Percentiles rank a stretch among this genome's conserved stretches.
Evolutionary conservation across 2,797 vertebrate genomes (phyloP).

Genomic region (Sebastes trivittatus): DNA sequence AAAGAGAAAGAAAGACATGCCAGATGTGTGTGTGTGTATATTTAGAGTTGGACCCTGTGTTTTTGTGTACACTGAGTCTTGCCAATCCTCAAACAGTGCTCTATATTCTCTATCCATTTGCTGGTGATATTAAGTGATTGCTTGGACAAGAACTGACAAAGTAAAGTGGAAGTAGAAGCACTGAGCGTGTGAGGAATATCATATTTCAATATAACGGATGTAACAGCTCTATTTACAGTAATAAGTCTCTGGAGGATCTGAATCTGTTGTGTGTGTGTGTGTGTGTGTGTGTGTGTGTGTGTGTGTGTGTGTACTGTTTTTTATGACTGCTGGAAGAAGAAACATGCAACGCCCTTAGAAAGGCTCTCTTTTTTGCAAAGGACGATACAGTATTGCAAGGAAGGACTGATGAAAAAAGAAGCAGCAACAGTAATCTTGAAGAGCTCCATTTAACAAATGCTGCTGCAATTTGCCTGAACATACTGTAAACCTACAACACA

Average conservation of each 20-base stretch:
- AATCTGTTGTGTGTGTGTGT: neutral
- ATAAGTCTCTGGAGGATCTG: neutral
- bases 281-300: too few relatives aligned
- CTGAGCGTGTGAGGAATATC: neutral
- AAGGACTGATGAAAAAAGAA: neutral
- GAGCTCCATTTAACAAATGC: neutral
- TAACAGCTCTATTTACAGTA: slow-evolving; percentile 2
- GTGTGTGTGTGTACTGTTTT: neutral
- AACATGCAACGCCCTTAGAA: neutral
- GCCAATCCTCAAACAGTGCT: neutral
- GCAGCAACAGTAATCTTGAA: neutral
- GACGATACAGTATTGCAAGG: neutral
- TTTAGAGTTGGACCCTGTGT: neutral
- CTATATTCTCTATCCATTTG: slow-evolving; percentile 19
- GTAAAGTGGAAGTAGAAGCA: slow-evolving; percentile 1
- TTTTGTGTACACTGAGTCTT: neutral
- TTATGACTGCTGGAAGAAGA: neutral
- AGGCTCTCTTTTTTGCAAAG: neutral
- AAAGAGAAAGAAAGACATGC: slow-evolving; percentile 19
- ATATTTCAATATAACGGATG: slow-evolving; percentile 10
- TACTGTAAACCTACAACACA: neutral
- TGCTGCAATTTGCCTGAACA: neutral
- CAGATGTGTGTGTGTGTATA: slow-evolving; percentile 8
- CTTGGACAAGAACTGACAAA: slow-evolving; percentile 21
- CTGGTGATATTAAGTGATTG: slow-evolving; percentile 12